A percentile compares a stretch with the other conserved stretches of the same genome.
These are phyloP conservation scores for Alaudala cheleensis DNA, from an alignment of 2,113 vertebrate genomes.

Conservation along the genomic window DNA sequence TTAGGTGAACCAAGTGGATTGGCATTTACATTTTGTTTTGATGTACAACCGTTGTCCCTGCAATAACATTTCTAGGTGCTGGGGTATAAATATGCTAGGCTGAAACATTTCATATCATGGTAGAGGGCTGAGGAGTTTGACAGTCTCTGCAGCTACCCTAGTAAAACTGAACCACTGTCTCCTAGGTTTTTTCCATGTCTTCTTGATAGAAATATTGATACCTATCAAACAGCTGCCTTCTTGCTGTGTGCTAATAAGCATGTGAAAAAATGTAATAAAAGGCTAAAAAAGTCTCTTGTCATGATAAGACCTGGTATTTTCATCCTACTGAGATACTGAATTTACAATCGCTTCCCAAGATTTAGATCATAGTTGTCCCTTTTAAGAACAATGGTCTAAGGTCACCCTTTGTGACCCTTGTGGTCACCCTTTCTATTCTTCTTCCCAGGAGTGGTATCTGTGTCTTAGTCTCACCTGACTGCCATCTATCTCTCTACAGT, in stretches of 20 bases:
- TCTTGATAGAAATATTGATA: not conserved
- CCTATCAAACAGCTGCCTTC: not conserved
- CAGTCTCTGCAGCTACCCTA: not conserved
- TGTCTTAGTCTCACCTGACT: slow-evolving; percentile 23
- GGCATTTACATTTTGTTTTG: not conserved
- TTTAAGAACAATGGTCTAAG: not conserved
- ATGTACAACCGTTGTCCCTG: not conserved
- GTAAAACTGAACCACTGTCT: not conserved
- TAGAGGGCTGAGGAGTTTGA: not conserved
- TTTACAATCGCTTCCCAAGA: not conserved
- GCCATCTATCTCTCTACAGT: slow-evolving; percentile 5
- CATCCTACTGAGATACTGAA: not conserved
- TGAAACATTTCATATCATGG: not conserved
- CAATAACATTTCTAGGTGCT: not conserved
- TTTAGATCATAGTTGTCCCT: not conserved
- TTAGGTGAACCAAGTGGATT: not conserved
- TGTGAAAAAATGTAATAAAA: not conserved
- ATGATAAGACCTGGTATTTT: not conserved
- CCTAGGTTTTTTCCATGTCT: not conserved
- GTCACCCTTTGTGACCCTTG: not conserved
- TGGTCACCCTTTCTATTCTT: not conserved
- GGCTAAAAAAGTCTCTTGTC: not conserved
- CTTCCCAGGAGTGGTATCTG: not conserved
- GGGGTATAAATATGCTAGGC: not conserved
- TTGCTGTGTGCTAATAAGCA: not conserved